Conservation (phyloP, 2,888 invertebrate species). For the Lithophane socia region DNA sequence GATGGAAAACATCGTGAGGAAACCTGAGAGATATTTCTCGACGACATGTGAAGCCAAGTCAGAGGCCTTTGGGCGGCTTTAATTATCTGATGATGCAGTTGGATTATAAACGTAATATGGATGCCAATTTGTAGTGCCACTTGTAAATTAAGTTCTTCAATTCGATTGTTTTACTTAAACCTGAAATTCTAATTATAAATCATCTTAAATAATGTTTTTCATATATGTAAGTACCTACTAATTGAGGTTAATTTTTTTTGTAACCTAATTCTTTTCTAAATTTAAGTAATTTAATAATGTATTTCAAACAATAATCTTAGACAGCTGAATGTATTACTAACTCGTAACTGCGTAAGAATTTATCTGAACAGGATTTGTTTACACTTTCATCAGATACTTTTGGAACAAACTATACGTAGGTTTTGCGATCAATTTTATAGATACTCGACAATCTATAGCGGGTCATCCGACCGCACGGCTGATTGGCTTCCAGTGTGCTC, state of each 20-base stretch:
- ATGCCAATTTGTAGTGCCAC: too few relatives aligned
- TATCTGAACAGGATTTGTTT: background rate
- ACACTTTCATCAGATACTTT: background rate
- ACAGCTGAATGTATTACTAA: too few relatives aligned
- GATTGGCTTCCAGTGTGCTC: conserved; percentile 56
- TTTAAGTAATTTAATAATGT: background rate
- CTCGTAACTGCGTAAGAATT: background rate
- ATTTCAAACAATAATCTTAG: background rate
- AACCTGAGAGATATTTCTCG: too few relatives aligned
- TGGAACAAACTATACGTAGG: background rate
- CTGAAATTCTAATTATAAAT: background rate
- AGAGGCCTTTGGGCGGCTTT: too few relatives aligned
- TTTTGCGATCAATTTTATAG: conserved; percentile 47
- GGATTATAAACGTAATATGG: too few relatives aligned
- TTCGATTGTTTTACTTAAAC: background rate
- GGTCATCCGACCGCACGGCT: conserved; percentile 58
- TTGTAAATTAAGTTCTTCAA: background rate
- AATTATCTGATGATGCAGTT: too few relatives aligned
- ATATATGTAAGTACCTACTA: too few relatives aligned
- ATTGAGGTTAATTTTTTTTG: background rate
- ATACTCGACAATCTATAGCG: conserved; percentile 39
- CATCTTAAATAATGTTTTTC: background rate
- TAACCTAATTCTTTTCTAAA: background rate
- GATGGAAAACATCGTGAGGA: too few relatives aligned
- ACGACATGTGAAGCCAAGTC: too few relatives aligned